These are phyloP conservation scores for Dicrurus megarhynchus DNA, from an alignment of 2,113 vertebrate genomes.

Conservation along the genomic window DNA sequence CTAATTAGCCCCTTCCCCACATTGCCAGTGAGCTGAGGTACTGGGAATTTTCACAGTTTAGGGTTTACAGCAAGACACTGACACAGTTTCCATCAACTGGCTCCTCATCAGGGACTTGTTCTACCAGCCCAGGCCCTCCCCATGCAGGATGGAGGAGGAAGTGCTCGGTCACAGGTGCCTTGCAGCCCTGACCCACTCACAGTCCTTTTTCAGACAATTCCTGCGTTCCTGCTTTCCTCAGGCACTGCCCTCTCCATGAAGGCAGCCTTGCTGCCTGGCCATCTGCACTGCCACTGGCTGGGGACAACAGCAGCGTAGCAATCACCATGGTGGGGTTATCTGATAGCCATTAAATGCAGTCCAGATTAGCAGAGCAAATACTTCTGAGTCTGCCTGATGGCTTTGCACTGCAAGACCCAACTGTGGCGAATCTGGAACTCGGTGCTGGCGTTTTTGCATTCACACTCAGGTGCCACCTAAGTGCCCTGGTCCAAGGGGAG, in stretches of 20 bases:
- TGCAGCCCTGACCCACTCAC: background rate
- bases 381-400: constrained; percentile 30
- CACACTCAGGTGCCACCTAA: constrained; percentile 7
- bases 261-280: background rate
- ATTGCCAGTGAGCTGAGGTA: background rate
- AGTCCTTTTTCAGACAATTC: background rate
- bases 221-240: background rate
- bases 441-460: rapidly evolving
- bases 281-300: background rate
- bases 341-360: constrained; percentile 57
- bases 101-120: background rate
- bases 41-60: background rate
- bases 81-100: no score
- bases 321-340: background rate
- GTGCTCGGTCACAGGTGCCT: background rate
- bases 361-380: constrained; percentile 48
- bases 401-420: background rate
- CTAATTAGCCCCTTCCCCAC: background rate
- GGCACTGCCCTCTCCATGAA: background rate
- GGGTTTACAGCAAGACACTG: background rate
- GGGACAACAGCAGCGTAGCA: background rate
- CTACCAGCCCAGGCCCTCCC: background rate
- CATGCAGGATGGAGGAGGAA: background rate
- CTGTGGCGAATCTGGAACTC: constrained; percentile 44
- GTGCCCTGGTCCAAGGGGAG: background rate